Evolutionary conservation across 1,140 invertebrate genomes (phyloP).

Genomic region (Drosophila melanica): DNA sequence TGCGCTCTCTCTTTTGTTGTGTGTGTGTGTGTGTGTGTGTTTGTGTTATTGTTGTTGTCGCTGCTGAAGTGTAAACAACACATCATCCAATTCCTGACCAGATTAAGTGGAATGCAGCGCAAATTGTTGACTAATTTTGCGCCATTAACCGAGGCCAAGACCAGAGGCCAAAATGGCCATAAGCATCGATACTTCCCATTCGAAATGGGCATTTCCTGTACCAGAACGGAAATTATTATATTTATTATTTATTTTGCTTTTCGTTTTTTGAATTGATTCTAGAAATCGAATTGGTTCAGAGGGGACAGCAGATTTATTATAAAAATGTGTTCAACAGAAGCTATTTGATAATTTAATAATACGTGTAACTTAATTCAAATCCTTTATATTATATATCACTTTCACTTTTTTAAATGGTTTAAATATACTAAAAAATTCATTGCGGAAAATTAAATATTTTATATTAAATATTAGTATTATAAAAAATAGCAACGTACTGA

Average conservation of each 20-base stretch:
- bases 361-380: too few species aligned
- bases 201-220: constrained; percentile 32
- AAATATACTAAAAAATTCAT: too few species aligned
- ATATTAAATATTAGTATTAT: too few species aligned
- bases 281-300: too few species aligned
- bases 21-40: constrained; percentile 15
- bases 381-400: too few species aligned
- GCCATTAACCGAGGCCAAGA: constrained; percentile 32
- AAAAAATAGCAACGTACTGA: too few species aligned
- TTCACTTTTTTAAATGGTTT: too few species aligned
- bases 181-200: constrained; percentile 26
- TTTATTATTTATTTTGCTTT: neutral
- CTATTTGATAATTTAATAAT: too few species aligned
- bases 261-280: constrained; percentile 15
- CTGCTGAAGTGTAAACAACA: constrained; percentile 48
- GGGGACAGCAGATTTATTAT: too few species aligned
- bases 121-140: constrained; percentile 52
- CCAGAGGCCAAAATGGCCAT: constrained; percentile 4
- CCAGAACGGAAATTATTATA: constrained; percentile 11
- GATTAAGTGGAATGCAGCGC: constrained; percentile 38
- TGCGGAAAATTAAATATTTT: too few species aligned
- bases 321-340: too few species aligned
- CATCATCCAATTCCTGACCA: constrained; percentile 35
- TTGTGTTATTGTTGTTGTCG: constrained; percentile 22
- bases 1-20: constrained; percentile 5